These are phyloP conservation scores for Drosophila flavopinicola DNA, from an alignment of 2,888 invertebrate species.

Conservation along the genomic window DNA sequence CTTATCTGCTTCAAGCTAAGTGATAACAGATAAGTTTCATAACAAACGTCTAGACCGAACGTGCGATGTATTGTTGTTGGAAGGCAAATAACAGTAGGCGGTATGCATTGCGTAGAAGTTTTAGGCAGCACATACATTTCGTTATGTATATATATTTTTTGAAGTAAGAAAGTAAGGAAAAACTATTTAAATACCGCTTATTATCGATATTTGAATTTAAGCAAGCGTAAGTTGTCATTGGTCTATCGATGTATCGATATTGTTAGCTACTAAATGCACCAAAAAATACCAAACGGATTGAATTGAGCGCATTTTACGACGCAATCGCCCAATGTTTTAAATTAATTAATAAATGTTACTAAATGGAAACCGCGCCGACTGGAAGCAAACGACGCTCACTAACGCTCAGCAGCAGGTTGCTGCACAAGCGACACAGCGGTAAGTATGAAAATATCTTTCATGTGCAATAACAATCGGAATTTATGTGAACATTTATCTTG, in stretches of 20 bases:
- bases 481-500: background rate
- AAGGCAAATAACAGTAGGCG: too few relatives aligned
- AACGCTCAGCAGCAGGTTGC: slow-evolving; percentile 72
- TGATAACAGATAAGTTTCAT: too few relatives aligned
- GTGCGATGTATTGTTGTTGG: too few relatives aligned
- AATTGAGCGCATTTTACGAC: slow-evolving; percentile 47
- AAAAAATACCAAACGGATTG: slow-evolving; percentile 32
- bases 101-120: too few relatives aligned
- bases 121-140: too few relatives aligned
- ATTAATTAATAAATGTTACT: slow-evolving; percentile 38
- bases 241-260: slow-evolving; percentile 16
- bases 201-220: background rate
- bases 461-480: background rate
- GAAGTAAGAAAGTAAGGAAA: too few relatives aligned
- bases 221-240: too few relatives aligned
- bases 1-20: too few relatives aligned
- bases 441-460: slow-evolving; percentile 2
- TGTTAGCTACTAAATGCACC: background rate
- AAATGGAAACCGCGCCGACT: slow-evolving; percentile 75
- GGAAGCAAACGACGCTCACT: slow-evolving; percentile 69
- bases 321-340: slow-evolving; percentile 38
- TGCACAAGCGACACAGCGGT: slow-evolving; percentile 76
- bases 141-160: too few relatives aligned
- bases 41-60: too few relatives aligned
- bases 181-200: background rate